phyloP scores from a whole-genome alignment of 2,888 invertebrate species.

The Cheilosia grossa region DNA sequence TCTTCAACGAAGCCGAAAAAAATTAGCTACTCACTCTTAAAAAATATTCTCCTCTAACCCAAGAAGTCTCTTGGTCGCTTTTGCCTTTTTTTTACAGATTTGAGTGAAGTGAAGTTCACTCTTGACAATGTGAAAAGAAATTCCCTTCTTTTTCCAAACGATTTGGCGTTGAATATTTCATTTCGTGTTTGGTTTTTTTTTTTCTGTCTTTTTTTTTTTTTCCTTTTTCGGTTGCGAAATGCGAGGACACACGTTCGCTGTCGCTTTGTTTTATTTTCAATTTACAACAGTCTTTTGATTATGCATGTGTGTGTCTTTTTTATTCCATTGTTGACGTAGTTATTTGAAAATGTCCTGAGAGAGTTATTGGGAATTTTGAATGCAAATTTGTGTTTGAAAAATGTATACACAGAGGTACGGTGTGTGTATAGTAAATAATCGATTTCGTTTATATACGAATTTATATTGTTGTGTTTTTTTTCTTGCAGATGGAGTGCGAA shows the following conservation, averaged over 20 bases:
- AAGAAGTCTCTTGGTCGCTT: background rate
- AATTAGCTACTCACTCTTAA: conserved; percentile 12
- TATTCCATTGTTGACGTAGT: conserved; percentile 25
- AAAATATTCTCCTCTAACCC: background rate
- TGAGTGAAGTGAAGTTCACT: conserved; percentile 6
- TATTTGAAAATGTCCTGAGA: conserved; percentile 50
- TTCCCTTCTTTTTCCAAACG: conserved; percentile 48
- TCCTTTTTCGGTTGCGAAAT: too few species aligned
- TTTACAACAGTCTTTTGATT: conserved; percentile 10
- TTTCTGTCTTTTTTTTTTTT: background rate
- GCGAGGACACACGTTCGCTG: conserved; percentile 49
- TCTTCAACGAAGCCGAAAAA: background rate
- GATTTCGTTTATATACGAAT: conserved; percentile 14
- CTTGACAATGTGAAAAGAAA: conserved; percentile 10
- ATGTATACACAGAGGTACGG: background rate
- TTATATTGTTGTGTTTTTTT: background rate
- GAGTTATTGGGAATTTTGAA: conserved; percentile 64
- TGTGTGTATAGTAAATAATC: conserved; percentile 44
- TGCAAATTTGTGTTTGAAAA: conserved; percentile 40
- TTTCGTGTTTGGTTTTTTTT: conserved; percentile 20
- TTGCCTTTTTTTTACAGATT: background rate
- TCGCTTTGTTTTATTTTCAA: conserved; percentile 61
- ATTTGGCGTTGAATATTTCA: conserved; percentile 69
- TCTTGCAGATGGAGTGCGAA: background rate
- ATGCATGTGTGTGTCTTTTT: background rate